Percentiles rank a stretch among this genome's conserved stretches.
Conservation (phyloP, 2,888 invertebrate species). For the Mythimna loreyi region DNA sequence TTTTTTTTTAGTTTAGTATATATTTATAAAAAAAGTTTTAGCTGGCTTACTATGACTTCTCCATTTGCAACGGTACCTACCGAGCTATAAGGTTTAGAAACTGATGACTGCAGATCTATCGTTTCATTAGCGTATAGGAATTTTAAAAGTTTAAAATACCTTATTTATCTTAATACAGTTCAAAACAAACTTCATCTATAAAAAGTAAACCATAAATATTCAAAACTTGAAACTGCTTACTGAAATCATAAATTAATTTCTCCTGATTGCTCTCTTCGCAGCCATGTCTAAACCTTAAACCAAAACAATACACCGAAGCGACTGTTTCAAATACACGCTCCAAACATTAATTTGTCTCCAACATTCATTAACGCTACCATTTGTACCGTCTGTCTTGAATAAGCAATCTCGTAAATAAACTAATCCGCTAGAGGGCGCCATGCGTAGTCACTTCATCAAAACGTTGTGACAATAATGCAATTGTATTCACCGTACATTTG, state of each 20-base stretch:
- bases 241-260: conserved; percentile 1
- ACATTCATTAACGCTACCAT: conserved; percentile 47
- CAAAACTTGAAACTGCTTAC: neutral
- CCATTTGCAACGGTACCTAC: too few species aligned
- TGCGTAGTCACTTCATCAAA: conserved; percentile 50
- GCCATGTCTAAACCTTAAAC: conserved; percentile 4
- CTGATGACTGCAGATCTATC: too few species aligned
- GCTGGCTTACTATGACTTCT: too few species aligned
- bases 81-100: too few species aligned
- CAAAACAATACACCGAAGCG: conserved; percentile 29
- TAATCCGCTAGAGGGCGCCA: conserved; percentile 43
- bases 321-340: conserved; percentile 33
- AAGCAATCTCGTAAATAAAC: conserved; percentile 52
- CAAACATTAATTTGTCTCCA: conserved; percentile 22
- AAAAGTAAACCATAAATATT: neutral
- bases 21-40: too few species aligned
- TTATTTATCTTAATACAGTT: too few species aligned
- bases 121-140: too few species aligned
- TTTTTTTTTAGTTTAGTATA: too few species aligned
- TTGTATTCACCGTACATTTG: conserved; percentile 40
- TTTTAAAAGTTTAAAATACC: too few species aligned
- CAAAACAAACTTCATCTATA: neutral
- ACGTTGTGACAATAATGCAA: conserved; percentile 51
- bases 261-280: neutral
- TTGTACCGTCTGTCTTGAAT: conserved; percentile 40